Conservation (phyloP, 2,888 invertebrate species). For the Pelosia muscerda region DNA sequence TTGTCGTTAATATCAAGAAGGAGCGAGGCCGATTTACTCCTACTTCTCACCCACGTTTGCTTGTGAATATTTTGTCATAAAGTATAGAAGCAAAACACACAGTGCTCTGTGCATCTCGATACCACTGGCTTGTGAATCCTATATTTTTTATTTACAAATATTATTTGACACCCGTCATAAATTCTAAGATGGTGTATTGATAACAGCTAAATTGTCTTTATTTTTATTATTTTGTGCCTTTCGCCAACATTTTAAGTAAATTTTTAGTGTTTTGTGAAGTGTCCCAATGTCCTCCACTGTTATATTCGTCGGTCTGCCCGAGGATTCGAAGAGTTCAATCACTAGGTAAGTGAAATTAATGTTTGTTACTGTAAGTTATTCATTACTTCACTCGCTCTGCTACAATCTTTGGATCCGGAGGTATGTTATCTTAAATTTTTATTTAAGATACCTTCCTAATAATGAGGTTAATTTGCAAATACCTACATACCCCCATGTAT, state of each 20-base stretch:
- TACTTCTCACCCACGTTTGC: conserved; percentile 74
- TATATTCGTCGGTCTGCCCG: conserved; percentile 86
- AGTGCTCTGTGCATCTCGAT: conserved; percentile 64
- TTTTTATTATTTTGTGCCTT: conserved; percentile 6
- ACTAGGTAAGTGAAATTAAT: conserved; percentile 73
- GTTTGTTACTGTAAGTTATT: not conserved
- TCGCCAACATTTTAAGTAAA: conserved; percentile 57
- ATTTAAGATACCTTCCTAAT: not conserved
- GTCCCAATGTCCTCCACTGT: conserved; percentile 88
- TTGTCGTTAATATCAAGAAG: conserved; percentile 57
- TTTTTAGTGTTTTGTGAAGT: conserved; percentile 55
- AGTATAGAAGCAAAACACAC: conserved; percentile 62
- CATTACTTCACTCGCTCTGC: too few species aligned
- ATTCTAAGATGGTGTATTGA: conserved; percentile 33
- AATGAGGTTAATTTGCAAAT: not conserved
- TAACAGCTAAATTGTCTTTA: conserved; percentile 27
- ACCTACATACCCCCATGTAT: too few species aligned
- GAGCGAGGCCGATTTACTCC: conserved; percentile 67
- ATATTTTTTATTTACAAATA: conserved; percentile 26
- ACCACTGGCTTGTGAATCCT: conserved; percentile 66
- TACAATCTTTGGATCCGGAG: too few species aligned
- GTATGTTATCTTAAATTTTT: too few species aligned
- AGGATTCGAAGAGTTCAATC: conserved; percentile 88
- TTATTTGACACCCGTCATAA: conserved; percentile 55
- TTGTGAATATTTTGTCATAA: conserved; percentile 69